These are phyloP conservation scores for Thoracochromis brauschi DNA, from an alignment of 2,113 vertebrate genomes.

Conservation along the genomic window DNA sequence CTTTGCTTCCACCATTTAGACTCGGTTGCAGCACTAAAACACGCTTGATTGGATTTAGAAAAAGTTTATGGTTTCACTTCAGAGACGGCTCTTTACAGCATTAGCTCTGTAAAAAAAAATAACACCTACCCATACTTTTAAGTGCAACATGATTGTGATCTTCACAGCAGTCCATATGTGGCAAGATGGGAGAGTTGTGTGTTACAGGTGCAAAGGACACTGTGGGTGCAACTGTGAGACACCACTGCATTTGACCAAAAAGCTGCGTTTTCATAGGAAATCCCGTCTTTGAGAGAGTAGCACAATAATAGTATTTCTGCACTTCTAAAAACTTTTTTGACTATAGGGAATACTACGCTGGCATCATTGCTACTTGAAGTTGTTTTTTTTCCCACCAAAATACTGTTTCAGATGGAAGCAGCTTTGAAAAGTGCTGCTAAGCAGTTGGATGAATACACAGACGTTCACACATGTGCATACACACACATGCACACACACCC, in stretches of 20 bases:
- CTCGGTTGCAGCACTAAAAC: not conserved
- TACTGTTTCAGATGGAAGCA: not conserved
- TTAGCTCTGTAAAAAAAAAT: not conserved
- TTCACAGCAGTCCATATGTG: accelerated
- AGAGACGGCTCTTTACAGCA: not conserved
- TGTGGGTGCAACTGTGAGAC: not conserved
- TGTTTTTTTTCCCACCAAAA: accelerated
- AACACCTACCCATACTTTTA: accelerated
- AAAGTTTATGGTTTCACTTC: not conserved
- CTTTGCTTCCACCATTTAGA: accelerated
- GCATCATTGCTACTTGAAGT: not conserved
- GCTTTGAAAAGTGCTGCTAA: not conserved
- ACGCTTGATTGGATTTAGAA: not conserved
- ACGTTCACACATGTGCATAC: not conserved
- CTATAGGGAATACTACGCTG: accelerated
- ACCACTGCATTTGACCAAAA: not conserved
- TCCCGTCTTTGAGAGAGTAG: accelerated
- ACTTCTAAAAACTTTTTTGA: not conserved
- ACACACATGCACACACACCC: conserved; percentile 8
- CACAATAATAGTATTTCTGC: not conserved
- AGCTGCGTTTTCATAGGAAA: not conserved
- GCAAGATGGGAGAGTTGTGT: not conserved
- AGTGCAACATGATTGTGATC: not conserved
- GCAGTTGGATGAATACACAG: not conserved
- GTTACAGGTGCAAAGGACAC: not conserved